A percentile compares a stretch with the other conserved stretches of the same genome.
Conservation (phyloP, 2,797 vertebrate genomes). For the Mus caroli region DNA sequence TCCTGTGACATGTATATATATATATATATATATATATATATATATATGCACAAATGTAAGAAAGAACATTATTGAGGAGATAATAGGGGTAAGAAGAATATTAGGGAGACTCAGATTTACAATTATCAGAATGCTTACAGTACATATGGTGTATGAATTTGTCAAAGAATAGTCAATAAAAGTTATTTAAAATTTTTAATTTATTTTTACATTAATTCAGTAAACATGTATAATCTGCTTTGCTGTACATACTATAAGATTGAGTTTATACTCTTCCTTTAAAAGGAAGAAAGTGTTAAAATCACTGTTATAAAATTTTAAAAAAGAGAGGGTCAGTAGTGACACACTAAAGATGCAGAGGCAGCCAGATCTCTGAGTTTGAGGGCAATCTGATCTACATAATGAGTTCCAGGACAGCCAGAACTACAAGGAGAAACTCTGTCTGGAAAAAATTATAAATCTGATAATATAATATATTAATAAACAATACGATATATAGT, state of each 20-base stretch:
- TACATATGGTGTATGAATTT: neutral
- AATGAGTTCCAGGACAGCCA: neutral
- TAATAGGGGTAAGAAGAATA: neutral
- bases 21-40: too few species aligned
- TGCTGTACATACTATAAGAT: neutral
- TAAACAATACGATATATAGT: neutral
- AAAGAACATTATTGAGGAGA: neutral
- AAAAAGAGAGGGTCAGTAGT: neutral
- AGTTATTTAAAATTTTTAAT: neutral
- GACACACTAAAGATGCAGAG: neutral
- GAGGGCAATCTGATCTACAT: neutral
- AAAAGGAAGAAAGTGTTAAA: neutral
- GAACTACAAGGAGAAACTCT: neutral
- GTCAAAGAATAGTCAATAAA: neutral
- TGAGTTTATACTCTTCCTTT: neutral
- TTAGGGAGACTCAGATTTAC: neutral
- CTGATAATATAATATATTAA: neutral
- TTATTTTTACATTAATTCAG: neutral
- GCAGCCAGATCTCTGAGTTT: neutral
- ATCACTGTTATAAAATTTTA: neutral
- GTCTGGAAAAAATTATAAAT: neutral
- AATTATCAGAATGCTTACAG: neutral
- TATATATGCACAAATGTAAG: neutral
- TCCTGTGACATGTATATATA: too few species aligned
- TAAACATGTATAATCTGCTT: conserved; percentile 43